Base-by-base conservation (phyloP, 2,113 vertebrate species). In the Dryoscopus gambensis region DNA sequence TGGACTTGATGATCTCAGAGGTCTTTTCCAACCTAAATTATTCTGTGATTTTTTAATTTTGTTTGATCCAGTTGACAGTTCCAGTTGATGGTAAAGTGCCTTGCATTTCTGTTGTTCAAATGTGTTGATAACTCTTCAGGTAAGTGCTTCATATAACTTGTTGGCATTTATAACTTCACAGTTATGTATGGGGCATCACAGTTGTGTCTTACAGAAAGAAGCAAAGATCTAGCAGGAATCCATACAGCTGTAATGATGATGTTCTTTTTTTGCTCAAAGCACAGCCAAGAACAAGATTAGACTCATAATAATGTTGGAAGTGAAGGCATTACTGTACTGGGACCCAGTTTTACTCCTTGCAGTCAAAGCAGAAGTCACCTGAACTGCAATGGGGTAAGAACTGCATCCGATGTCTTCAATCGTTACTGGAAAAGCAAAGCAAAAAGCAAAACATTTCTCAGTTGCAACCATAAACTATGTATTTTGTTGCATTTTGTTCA, bases 261-360 rank as follows among this genome's bases (percentile, higher is more conserved):
- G 31, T 21, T 71, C 30, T 79, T 93, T 76, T 76, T 83, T 83
- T 90, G 70, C 81, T 85, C 25, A 65, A 93, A 97, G 60, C 89
- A 87, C 84, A 52, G 77, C 40, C 55, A 93, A 62, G 91, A 94
- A 92, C 56, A 90, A 91, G 92, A 93, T 84, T 47, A 87, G 35
- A 84, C 55, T 25, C 22, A 21, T 76, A 84, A 23, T 53, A 39
- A 23, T 53, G 62, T 63, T 68, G 31, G 53, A 73, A 95, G 68
- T 90, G 57, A 75, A 83, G 19, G 65, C 3, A 14, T 90, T 67
- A 68, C 56, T 33, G 27, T 42, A 33, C 10, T 68, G 70, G 67
- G 83, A 90, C 70, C 13, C 37, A 76, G 19, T 47, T 52, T 59
- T 68, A 67, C 35, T 60, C 83, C 47, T 67, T 67, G 39, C 68